Base-by-base conservation (phyloP, 1,140 invertebrate genomes). In the Uloborus diversus region DNA sequence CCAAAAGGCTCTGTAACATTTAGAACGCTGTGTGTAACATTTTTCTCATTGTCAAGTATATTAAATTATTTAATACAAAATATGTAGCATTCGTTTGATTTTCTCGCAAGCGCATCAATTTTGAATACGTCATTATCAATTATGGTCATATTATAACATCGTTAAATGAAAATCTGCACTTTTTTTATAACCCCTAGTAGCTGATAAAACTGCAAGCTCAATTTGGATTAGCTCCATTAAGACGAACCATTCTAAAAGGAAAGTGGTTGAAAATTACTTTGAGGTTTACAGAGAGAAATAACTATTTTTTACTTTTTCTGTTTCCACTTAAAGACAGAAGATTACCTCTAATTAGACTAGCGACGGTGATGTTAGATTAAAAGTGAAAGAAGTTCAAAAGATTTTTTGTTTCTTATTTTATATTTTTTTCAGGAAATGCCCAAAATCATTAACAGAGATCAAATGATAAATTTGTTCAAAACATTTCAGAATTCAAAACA, bases 351-450 rank as follows among this genome's bases (percentile, higher is more conserved):
- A 70, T 70, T 57, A 70, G 53, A 56, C 56, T 70, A 20, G 68
- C 49, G 68, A 35, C 53, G 51, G 57, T 70, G 68, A 70, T 57
- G 68, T 70, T 70, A 70, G 53, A 70, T 70, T 70, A 70, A 57
- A 70, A 35, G 51, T 70, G 68, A 70, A 70, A 57, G 53, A 57
- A 70, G 20, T 20, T 33, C 49, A 70, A 65, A 65, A n/a, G 25
- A 37, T 17, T 37, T 70, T 57, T 57, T 56, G 32, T 23, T 56
- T 56, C 42, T 23, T 27, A 28, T 32, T 28, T 14, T 28, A 28
- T 49, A 66, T 66, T 49, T 42, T 42, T 66, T 66, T 66, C 42
- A 66, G 51, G 27, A 47, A 42, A 66, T 66, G 53, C 57, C 68
- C 51, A 70, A 57, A 70, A 70, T 57, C 53, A 70, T 70, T 56